These are phyloP conservation scores for Vicugna pacos DNA, from an alignment of 2,113 vertebrate species.

Conservation along the genomic window DNA sequence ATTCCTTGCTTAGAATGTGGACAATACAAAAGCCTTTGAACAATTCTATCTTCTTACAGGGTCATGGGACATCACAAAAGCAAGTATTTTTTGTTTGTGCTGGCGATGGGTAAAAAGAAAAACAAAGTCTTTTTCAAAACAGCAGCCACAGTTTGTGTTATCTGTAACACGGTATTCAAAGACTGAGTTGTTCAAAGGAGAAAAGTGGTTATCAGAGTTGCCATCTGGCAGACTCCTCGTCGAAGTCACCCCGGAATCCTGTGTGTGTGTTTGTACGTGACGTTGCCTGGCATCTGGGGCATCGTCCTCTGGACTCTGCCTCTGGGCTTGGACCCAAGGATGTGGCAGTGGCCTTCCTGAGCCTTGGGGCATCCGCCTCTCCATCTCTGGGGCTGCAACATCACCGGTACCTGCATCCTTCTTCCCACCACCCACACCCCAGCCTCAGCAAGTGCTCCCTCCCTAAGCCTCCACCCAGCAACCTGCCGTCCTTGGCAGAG, in stretches of 20 bases:
- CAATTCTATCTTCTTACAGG: background rate
- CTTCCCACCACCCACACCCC: fast-evolving
- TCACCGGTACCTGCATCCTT: fast-evolving
- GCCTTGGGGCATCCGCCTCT: fast-evolving
- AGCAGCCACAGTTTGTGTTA: background rate
- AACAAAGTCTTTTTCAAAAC: background rate
- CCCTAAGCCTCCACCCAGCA: background rate
- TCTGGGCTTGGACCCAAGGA: background rate
- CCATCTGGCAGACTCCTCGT: slow-evolving; percentile 23
- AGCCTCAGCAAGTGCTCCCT: fast-evolving
- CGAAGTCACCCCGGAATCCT: background rate
- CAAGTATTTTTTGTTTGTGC: background rate
- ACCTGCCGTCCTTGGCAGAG: fast-evolving
- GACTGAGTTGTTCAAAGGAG: background rate
- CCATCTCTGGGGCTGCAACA: fast-evolving
- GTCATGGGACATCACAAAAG: background rate
- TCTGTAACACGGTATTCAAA: background rate
- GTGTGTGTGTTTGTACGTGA: background rate
- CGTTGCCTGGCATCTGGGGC: fast-evolving
- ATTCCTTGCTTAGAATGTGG: slow-evolving; percentile 67
- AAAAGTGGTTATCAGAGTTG: background rate
- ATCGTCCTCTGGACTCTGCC: background rate
- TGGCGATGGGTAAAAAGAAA: background rate
- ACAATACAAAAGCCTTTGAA: slow-evolving; percentile 61
- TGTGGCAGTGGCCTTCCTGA: fast-evolving